phyloP scores from a whole-genome alignment of 2,113 vertebrate species.

The Hypocryptadius cinnamomeus region DNA sequence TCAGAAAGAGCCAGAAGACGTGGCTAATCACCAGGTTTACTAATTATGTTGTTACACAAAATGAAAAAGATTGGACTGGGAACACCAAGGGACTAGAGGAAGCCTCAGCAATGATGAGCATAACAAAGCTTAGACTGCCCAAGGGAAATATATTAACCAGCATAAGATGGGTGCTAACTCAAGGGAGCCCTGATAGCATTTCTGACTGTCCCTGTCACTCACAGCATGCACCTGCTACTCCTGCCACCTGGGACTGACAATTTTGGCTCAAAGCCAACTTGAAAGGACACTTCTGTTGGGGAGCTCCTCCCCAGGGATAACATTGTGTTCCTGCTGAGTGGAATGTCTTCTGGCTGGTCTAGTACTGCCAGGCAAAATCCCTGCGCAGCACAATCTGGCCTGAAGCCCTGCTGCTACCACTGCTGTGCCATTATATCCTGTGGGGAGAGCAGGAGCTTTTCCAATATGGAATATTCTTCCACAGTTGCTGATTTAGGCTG shows the following conservation, averaged over 20 bases:
- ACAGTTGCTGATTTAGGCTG: not conserved
- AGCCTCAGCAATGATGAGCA: rapidly evolving
- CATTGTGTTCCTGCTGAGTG: not conserved
- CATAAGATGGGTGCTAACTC: not conserved
- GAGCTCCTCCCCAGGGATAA: not conserved
- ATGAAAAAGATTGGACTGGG: not conserved
- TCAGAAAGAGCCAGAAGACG: not conserved
- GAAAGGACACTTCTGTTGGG: not conserved
- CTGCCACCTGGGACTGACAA: not conserved
- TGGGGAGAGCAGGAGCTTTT: not conserved
- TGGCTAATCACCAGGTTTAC: not conserved
- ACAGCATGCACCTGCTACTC: not conserved
- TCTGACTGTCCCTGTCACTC: not conserved
- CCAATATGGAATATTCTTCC: not conserved
- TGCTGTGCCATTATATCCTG: not conserved
- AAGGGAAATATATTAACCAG: not conserved
- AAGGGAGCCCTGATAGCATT: not conserved
- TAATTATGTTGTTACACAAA: not conserved
- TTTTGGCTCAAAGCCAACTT: not conserved
- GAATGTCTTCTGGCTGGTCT: not conserved
- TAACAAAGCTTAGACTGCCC: not conserved
- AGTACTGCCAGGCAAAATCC: not conserved
- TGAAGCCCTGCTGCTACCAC: not conserved
- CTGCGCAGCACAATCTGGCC: not conserved
- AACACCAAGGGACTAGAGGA: not conserved